phyloP scores from a whole-genome alignment of 2,113 vertebrate genomes.

The Planiliza haematocheilus region DNA sequence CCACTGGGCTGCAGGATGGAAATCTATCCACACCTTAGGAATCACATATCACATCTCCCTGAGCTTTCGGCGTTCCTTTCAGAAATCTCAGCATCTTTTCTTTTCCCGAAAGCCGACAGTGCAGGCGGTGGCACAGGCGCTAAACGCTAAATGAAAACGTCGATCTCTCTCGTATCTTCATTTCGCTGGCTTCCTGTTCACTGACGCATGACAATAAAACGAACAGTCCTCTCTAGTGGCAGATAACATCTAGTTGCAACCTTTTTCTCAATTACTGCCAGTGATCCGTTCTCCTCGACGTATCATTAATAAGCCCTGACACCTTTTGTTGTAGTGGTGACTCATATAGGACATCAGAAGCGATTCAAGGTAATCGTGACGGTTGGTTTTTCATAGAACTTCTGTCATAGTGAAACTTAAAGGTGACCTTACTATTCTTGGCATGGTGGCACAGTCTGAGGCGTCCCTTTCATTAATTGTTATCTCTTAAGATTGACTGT shows the following conservation, averaged over 20 bases:
- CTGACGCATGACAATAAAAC: not conserved
- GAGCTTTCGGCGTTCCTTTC: not conserved
- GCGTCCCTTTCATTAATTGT: conserved; percentile 3
- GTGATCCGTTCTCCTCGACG: conserved; percentile 4
- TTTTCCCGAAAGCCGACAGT: no score
- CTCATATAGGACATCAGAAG: conserved; percentile 7
- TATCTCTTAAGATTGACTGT: conserved; percentile 1
- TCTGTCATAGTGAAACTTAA: conserved; percentile 17
- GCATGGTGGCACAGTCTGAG: not conserved
- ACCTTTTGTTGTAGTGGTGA: no score
- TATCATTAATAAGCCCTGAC: not conserved
- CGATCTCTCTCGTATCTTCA: not conserved
- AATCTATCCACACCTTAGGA: no score
- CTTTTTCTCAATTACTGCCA: conserved; percentile 3
- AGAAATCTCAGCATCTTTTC: not conserved
- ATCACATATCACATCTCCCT: no score
- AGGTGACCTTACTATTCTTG: not conserved
- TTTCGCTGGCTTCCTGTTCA: conserved; percentile 8
- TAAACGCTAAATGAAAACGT: not conserved
- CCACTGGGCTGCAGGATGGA: no score
- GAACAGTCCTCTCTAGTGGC: not conserved
- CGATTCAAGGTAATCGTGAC: conserved; percentile 3
- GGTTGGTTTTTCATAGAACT: conserved; percentile 9
- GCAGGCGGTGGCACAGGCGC: not conserved
- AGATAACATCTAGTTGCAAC: not conserved